Base-by-base conservation (phyloP, 1,140 invertebrate genomes). In the Bombus confusus region DNA sequence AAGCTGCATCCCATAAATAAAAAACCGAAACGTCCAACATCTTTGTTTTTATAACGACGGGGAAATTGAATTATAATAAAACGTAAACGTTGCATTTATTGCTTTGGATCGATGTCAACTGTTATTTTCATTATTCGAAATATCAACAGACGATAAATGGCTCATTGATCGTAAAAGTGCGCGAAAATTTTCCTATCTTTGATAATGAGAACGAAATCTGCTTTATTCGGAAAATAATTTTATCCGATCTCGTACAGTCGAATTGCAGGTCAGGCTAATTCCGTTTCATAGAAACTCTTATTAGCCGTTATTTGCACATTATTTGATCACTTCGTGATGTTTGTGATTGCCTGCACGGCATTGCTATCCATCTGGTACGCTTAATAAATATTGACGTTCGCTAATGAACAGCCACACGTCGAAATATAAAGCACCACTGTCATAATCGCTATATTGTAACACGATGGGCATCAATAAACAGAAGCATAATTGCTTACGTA, bases 331-430 rank as follows among this genome's bases (percentile, higher is more conserved):
- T 57, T 57, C n/a, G 57, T 39, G 39, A 85, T 85, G 84, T 80
- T 68, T 74, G 41, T 22, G 59, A 74, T 59, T 52, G 77, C 31
- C 47, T 1, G 57, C 9, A 31, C 34, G 8, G 41, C 43, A 52
- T 66, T 34, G 76, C 31, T 74, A 66, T 85, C 59, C 71, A 82
- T 31, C 37, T 88, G 87, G 78, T 47, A 47, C n/a, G 88, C 62
- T 89, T 89, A 89, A 89, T 89, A 89, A 88, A 88, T 89, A 89
- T 89, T 89, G 88, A 89, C 87, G 57, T 86, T 47, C 78, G 75
- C 76, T 89, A 89, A 89, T 89, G 87, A 82, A 82, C 78, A 78
- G 66, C 59, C 68, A 79, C 41, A 69, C 76, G 68, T 64, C 66
- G 80, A 77, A 88, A 88, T 83, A 89, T 82, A 83, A 88, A 89